Evolutionary conservation across 2,113 vertebrate species (phyloP).

Genomic region (Cnemophilus loriae): DNA sequence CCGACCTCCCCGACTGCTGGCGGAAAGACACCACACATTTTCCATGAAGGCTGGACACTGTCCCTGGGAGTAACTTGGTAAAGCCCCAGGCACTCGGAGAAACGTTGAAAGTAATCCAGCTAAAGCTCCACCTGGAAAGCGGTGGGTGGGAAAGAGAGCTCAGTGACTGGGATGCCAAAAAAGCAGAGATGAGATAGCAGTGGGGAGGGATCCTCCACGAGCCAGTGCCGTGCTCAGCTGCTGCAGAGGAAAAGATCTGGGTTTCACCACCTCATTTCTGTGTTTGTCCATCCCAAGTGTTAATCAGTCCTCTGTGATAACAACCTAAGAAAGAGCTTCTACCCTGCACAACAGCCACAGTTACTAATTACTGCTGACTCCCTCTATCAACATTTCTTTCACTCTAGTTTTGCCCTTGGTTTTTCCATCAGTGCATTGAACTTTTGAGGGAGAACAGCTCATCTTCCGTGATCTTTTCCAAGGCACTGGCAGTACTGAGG

Average conservation of each 20-base stretch:
- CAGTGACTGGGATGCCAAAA: background rate
- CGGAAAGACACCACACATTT: background rate
- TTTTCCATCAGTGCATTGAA: background rate
- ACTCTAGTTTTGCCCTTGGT: background rate
- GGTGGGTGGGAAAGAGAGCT: background rate
- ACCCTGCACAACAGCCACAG: background rate
- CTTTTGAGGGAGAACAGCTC: background rate
- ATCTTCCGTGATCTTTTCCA: background rate
- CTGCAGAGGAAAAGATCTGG: background rate
- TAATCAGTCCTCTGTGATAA: background rate
- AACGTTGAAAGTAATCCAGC: conserved; percentile 39
- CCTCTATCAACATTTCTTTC: background rate
- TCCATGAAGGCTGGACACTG: background rate
- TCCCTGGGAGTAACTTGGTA: background rate
- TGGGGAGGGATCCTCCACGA: background rate
- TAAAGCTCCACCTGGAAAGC: conserved; percentile 24
- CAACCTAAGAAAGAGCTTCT: background rate
- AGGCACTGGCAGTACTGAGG: fast-evolving
- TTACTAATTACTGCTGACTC: background rate
- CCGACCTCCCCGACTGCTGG: fast-evolving
- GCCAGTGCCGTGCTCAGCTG: background rate
- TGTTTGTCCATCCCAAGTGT: background rate
- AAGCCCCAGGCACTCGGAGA: background rate
- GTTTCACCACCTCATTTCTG: background rate
- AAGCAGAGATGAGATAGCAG: background rate